Conservation (phyloP, 92 coral and sea anemone species). For the Nematostella vectensis region DNA sequence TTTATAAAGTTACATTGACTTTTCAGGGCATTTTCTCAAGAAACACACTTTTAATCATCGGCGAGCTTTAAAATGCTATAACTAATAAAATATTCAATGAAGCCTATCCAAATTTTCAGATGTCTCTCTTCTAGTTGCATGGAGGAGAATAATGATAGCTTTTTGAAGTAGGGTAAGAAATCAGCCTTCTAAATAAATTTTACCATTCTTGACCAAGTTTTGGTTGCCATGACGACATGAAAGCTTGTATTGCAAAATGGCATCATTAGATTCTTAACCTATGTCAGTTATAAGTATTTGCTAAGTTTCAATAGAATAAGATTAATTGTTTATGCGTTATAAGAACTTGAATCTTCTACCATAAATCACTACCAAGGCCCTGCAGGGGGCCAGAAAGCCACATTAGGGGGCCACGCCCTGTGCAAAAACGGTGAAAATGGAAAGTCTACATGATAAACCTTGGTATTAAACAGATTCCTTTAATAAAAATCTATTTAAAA, state of each 20-base stretch:
- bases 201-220: no score
- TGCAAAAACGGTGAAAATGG: not conserved
- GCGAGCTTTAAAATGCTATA: no score
- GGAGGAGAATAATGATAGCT: no score
- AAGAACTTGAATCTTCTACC: not conserved
- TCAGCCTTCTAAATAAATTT: no score
- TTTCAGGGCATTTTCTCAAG: not conserved
- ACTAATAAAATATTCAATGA: no score
- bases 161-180: no score
- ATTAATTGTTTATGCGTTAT: not conserved
- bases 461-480: not conserved
- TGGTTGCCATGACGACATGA: conserved; percentile 10
- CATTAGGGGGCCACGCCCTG: not conserved
- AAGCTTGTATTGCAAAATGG: conserved; percentile 5
- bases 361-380: not conserved
- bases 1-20: not conserved
- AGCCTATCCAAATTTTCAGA: no score
- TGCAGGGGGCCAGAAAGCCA: not conserved
- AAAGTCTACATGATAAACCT: not conserved
- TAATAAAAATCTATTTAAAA: no score
- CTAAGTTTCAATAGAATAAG: no score
- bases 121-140: no score
- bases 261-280: conserved; percentile 6
- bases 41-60: no score
- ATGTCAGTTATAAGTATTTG: not conserved